Base-by-base conservation (phyloP, 2,797 vertebrate genomes). In the Tapera naevia region DNA sequence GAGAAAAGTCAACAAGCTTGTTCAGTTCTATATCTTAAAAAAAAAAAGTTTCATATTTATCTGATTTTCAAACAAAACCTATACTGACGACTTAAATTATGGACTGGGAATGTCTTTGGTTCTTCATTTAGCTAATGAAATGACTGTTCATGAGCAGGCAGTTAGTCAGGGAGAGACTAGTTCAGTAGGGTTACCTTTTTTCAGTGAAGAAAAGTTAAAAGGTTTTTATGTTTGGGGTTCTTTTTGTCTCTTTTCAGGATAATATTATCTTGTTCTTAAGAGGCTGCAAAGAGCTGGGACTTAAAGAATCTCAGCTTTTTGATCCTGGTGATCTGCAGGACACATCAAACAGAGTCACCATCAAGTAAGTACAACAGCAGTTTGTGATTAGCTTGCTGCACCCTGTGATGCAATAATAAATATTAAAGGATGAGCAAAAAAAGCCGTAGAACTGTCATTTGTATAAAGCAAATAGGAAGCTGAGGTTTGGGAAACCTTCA, bases 291-390 rank as follows among this genome's bases (percentile, higher is more conserved):
- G 99, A 99, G 94, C 97, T 99, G 32, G 99, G 99, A 74, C 98
- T 99, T 95, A 99, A 99, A 96, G 99, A 99, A 97, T 99, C 98
- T 65, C 99, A 99, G 97, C 98, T 99, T 94, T 99, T 99, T 97
- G 99, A 99, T 96, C 99, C 99, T 4, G 98, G 98, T 97, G 99
- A 99, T 97, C 98, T 99, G 48, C 99, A 99, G 97, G 99, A 99
- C 96, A 97, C 98, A 4, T 98, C 98, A 15, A 98, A 98, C 96
- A 98, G 98, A 92, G 98, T 97, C 91, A 96, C 98, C 19, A 66
- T 98, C 97, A 99, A 98, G 99, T 99, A 98, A 99, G 99, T 97
- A 75, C 33, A 94, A 35, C 27, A 64, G 30, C 54, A 76, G 15
- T 62, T 86, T 89, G 50, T 4, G 10, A 30, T 39, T 81, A 80